Conservation (phyloP, 2,888 invertebrate species). For the Stenodema calcarata region DNA sequence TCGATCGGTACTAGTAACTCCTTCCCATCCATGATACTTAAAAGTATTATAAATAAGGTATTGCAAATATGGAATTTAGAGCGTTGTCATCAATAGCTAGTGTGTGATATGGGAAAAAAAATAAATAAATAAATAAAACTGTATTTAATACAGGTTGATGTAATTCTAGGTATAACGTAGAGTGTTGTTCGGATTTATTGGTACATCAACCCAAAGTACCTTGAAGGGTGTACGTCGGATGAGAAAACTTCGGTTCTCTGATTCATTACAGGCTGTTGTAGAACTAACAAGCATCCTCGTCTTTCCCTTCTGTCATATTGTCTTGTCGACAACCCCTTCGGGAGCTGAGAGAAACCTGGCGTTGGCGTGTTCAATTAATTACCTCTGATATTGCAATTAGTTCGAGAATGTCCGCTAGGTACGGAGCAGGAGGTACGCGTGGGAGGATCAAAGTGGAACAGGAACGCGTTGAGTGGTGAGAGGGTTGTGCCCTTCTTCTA, state of each 20-base stretch:
- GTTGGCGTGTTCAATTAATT: neutral
- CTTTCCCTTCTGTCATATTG: neutral
- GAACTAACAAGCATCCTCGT: neutral
- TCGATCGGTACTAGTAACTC: too few species aligned
- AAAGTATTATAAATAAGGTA: too few species aligned
- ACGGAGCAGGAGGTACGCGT: neutral
- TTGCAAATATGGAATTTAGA: too few species aligned
- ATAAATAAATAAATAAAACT: too few species aligned
- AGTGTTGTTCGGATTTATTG: too few species aligned
- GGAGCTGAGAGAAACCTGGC: neutral
- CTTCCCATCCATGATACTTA: too few species aligned
- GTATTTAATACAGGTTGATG: too few species aligned
- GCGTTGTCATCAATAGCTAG: too few species aligned
- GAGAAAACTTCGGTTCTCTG: neutral
- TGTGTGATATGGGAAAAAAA: too few species aligned
- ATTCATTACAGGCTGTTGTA: neutral
- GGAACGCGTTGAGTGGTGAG: neutral
- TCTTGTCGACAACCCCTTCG: neutral
- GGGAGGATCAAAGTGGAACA: neutral
- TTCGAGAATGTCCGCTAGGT: neutral
- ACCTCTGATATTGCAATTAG: neutral
- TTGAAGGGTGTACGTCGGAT: neutral
- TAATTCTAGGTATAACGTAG: too few species aligned
- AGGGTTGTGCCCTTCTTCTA: neutral
- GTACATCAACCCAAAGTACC: too few species aligned